Conservation (phyloP, 2,888 invertebrate genomes). For the Acanthosoma haemorrhoidale region DNA sequence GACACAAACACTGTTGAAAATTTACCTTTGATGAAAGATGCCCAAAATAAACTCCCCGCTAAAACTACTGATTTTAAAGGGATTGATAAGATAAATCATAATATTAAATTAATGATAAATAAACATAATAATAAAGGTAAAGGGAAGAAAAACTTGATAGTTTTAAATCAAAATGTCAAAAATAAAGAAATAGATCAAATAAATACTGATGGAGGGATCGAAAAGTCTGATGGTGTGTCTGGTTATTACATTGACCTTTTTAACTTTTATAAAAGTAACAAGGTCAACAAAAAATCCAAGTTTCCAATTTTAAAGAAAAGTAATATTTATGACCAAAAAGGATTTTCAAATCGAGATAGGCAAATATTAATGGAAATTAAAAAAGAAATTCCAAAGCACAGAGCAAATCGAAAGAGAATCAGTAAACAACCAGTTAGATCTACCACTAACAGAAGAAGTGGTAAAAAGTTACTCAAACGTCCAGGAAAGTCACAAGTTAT, state of each 20-base stretch:
- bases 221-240: background rate
- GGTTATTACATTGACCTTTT: background rate
- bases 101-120: background rate
- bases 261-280: background rate
- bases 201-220: background rate
- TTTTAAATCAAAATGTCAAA: background rate
- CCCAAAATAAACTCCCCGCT: background rate
- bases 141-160: background rate
- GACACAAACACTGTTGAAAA: background rate
- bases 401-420: background rate
- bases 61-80: background rate
- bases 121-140: background rate
- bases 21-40: background rate
- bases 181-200: background rate
- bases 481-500: background rate
- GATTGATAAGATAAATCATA: background rate
- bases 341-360: conserved; percentile 16
- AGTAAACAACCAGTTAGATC: background rate
- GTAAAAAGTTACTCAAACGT: background rate
- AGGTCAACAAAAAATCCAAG: background rate
- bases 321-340: background rate
- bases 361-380: conserved; percentile 21
- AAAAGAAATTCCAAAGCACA: conserved; percentile 7
- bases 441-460: background rate
- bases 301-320: background rate